Conservation (phyloP, 1,140 invertebrate genomes). For the Caenorhabditis latens region DNA sequence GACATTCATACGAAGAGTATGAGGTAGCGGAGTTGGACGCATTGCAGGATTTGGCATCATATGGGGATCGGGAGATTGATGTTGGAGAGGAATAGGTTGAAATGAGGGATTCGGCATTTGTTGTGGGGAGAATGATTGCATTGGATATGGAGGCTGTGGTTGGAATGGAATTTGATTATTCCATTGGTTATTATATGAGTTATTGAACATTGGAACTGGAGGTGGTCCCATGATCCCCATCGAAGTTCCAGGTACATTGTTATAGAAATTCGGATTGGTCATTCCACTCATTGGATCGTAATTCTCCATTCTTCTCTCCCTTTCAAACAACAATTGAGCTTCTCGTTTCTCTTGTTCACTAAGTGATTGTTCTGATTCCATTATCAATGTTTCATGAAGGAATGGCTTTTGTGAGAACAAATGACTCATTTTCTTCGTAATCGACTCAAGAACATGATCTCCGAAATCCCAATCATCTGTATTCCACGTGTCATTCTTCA, state of each 20-base stretch:
- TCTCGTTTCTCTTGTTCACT: conserved; percentile 93
- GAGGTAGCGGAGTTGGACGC: background rate
- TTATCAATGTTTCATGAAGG: conserved; percentile 93
- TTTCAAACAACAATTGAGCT: conserved; percentile 91
- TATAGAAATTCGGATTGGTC: background rate
- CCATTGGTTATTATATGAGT: background rate
- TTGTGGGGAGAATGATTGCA: background rate
- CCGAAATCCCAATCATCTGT: conserved; percentile 83
- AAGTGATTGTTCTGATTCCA: conserved; percentile 93
- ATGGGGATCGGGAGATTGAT: background rate
- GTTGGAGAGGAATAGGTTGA: background rate
- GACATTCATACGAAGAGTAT: conserved; percentile 32
- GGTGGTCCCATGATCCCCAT: background rate
- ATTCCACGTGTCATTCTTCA: conserved; percentile 59
- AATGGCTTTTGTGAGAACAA: conserved; percentile 87
- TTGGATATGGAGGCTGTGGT: background rate
- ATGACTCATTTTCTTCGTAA: conserved; percentile 83
- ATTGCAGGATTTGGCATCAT: background rate
- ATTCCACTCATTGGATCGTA: conserved; percentile 1
- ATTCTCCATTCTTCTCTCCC: conserved; percentile 84
- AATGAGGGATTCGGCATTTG: background rate
- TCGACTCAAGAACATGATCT: conserved; percentile 86
- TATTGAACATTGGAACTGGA: background rate
- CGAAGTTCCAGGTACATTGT: background rate
- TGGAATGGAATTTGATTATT: background rate